phyloP scores from a whole-genome alignment of 2,888 invertebrate genomes.

The Epinotia bilunana region DNA sequence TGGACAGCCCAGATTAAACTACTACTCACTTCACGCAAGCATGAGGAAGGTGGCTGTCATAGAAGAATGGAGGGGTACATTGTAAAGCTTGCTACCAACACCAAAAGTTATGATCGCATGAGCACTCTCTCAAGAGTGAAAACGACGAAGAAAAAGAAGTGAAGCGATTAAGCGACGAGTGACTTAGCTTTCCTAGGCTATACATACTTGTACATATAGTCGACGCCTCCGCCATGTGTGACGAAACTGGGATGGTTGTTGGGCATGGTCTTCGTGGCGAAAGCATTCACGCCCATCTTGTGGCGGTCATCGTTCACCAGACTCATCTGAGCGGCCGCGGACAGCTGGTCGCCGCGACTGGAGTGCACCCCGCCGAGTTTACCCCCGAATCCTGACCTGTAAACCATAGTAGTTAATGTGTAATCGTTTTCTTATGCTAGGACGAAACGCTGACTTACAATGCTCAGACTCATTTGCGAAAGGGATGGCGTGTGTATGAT shows the following conservation, averaged over 20 bases:
- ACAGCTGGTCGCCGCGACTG: conserved; percentile 56
- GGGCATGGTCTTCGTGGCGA: conserved; percentile 62
- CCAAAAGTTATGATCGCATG: too few relatives aligned
- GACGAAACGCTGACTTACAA: too few relatives aligned
- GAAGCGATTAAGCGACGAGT: not conserved
- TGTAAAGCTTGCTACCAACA: too few relatives aligned
- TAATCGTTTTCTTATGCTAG: not conserved
- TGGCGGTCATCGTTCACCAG: conserved; percentile 58
- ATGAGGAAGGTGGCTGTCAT: too few relatives aligned
- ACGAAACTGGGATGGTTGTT: conserved; percentile 63
- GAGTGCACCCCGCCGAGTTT: conserved; percentile 56
- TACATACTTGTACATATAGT: conserved; percentile 67
- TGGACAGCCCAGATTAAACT: too few relatives aligned
- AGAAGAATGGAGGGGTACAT: too few relatives aligned
- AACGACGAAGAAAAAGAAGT: too few relatives aligned
- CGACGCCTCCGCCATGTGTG: conserved; percentile 63
- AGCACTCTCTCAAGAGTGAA: too few relatives aligned
- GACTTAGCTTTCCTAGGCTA: not conserved
- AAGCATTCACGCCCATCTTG: conserved; percentile 63
- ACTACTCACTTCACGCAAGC: too few relatives aligned
- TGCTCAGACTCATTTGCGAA: too few relatives aligned
- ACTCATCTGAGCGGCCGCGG: conserved; percentile 57
- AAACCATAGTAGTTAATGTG: conserved; percentile 34
- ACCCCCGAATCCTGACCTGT: conserved; percentile 62
- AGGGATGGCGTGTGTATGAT: too few relatives aligned